Percentiles rank a stretch among this genome's conserved stretches.
Evolutionary conservation across 1,140 invertebrate genomes (phyloP).

Genomic region (Metaphire vulgaris): DNA sequence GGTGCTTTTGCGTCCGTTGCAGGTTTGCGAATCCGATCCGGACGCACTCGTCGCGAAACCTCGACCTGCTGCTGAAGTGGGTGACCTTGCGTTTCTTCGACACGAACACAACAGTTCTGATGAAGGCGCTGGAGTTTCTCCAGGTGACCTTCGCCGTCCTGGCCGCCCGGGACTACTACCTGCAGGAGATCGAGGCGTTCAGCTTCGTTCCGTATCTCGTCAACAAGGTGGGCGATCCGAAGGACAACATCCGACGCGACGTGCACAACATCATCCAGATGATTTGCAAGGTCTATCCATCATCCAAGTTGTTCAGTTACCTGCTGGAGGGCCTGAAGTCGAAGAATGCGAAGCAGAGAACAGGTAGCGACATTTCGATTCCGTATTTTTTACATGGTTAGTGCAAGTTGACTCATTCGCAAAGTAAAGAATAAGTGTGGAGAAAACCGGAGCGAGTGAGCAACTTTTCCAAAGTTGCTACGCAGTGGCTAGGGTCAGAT

Average conservation of each 20-base stretch:
- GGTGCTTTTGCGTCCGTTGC: no score
- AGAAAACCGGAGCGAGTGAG: no score
- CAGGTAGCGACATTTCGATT: slow-evolving; percentile 59
- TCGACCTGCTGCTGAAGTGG: slow-evolving; percentile 95
- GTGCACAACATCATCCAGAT: slow-evolving; percentile 78
- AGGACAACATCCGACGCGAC: slow-evolving; percentile 79
- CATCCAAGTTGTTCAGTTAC: slow-evolving; percentile 79
- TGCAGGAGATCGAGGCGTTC: slow-evolving; percentile 82
- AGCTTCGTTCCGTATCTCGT: slow-evolving; percentile 91
- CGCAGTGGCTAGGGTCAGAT: no score
- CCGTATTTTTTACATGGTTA: no score
- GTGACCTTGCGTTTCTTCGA: slow-evolving; percentile 91
- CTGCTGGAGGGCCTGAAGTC: slow-evolving; percentile 91
- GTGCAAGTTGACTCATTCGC: no score
- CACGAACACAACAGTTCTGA: slow-evolving; percentile 91
- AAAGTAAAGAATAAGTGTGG: no score
- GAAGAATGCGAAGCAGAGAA: slow-evolving; percentile 90
- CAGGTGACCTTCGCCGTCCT: slow-evolving; percentile 72
- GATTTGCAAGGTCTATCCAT: slow-evolving; percentile 77
- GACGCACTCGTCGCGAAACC: slow-evolving; percentile 76
- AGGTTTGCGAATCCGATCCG: slow-evolving; percentile 67
- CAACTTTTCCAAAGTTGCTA: no score
- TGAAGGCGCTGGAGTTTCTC: slow-evolving; percentile 89
- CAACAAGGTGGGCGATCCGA: slow-evolving; percentile 89
- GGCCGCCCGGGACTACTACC: slow-evolving; percentile 70